Percentiles rank a stretch among this genome's conserved stretches.
Conservation (phyloP, 1,140 invertebrate genomes). For the Scaptomyza hsui region DNA sequence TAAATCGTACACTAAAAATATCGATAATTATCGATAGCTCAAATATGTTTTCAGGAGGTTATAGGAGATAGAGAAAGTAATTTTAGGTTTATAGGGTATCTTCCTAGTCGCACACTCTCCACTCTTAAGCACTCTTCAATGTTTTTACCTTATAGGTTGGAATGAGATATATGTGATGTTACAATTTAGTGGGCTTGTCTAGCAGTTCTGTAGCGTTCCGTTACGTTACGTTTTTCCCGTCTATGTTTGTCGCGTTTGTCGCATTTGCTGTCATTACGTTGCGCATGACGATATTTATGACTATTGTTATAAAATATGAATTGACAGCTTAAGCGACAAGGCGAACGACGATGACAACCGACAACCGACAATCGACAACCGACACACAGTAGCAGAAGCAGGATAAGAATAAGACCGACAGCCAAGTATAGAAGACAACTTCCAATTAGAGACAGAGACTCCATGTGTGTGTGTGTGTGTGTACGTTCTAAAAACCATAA, state of each 20-base stretch:
- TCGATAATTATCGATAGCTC: too few species aligned
- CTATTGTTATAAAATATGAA: slow-evolving; percentile 83
- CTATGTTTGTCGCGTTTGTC: slow-evolving; percentile 29
- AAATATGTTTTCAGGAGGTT: too few species aligned
- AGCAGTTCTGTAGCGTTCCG: neutral
- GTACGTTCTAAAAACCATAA: slow-evolving; percentile 68
- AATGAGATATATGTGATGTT: neutral
- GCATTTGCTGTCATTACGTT: slow-evolving; percentile 77
- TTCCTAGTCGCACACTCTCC: neutral
- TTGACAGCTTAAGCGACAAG: slow-evolving; percentile 70
- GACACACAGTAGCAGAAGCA: neutral
- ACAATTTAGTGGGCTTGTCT: slow-evolving; percentile 8
- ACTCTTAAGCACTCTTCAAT: neutral
- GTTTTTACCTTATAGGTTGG: neutral
- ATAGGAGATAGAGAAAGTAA: too few species aligned
- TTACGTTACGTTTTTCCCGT: slow-evolving; percentile 6
- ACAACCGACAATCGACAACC: slow-evolving; percentile 7
- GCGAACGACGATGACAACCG: slow-evolving; percentile 35
- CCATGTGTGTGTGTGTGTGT: slow-evolving; percentile 11
- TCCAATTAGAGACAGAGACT: slow-evolving; percentile 70
- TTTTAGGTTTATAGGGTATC: neutral
- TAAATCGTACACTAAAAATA: too few species aligned
- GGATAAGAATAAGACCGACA: slow-evolving; percentile 1
- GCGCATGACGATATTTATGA: slow-evolving; percentile 81
- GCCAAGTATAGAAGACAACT: slow-evolving; percentile 67